phyloP scores from a whole-genome alignment of 2,113 vertebrate species.

The Hylia prasina region DNA sequence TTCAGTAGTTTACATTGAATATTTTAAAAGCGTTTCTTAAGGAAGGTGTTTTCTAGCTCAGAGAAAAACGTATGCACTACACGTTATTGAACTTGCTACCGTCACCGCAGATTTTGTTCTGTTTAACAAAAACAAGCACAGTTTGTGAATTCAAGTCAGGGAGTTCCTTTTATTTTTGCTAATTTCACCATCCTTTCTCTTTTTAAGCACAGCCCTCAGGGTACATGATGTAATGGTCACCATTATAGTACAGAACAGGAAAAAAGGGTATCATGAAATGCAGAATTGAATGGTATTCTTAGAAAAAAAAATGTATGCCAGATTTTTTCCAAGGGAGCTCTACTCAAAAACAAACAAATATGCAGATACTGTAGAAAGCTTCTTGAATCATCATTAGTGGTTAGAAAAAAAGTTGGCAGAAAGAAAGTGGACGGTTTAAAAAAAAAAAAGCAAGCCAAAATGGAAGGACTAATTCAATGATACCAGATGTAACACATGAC shows the following conservation, averaged over 20 bases:
- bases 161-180: conserved; percentile 74
- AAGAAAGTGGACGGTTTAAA: conserved; percentile 31
- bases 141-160: conserved; percentile 75
- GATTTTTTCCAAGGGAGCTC: conserved; percentile 57
- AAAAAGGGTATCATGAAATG: conserved; percentile 70
- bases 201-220: conserved; percentile 70
- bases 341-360: conserved; percentile 69
- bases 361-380: conserved; percentile 65
- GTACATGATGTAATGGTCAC: conserved; percentile 75
- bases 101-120: conserved; percentile 70
- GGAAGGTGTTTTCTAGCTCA: conserved; percentile 57
- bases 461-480: conserved; percentile 63
- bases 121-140: conserved; percentile 77
- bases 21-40: conserved; percentile 59
- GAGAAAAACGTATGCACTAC: conserved; percentile 64
- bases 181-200: conserved; percentile 74
- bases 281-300: conserved; percentile 72
- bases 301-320: conserved; percentile 68
- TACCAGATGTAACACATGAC: conserved; percentile 60
- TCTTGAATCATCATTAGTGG: conserved; percentile 57
- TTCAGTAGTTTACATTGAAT: conserved; percentile 48
- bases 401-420: conserved; percentile 47
- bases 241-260: conserved; percentile 61
- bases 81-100: conserved; percentile 67
- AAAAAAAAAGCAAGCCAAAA: conserved; percentile 36